Evolutionary conservation across 2,888 invertebrate genomes (phyloP), one percentile per base, ranked within the genome.

Genomic region (Tolmerus cingulatus): DNA sequence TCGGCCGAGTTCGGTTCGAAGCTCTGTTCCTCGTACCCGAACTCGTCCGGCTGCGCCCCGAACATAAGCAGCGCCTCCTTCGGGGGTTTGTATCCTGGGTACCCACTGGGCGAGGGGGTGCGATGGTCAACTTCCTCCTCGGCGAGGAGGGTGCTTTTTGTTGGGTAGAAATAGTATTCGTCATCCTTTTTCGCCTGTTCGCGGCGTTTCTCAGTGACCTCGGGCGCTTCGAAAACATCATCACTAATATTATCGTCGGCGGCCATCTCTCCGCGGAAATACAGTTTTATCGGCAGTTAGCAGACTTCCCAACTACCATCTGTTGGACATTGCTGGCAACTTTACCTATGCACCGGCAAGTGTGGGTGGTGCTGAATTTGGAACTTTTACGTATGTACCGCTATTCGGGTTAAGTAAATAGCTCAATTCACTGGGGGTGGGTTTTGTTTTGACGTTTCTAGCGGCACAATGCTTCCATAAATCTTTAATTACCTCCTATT

Each of bases 181-280:
- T 89, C 90, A 19, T 90, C 90, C n/a, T 90, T 91, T 43, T 91
- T 88, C 82, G 91, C 91, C 85, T 92, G 85, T 46, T 34, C 91
- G 40, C 91, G 90, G 87, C 92, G 91, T 34, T 90, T 90, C 77
- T 91, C 91, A 30, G 92, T 92, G 57, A 93, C 92, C 89, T 94
- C 94, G 40, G 94, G 93, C 74, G 95, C 94, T 91, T 96, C 96
- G 90, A 97, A 97, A 84, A 97, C 97, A 92, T 97, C 97, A 92
- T 97, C 97, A 90, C 96, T 96, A 95, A 97, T 96, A 90, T 95
- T 96, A 92, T 97, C 96, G 90, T 96, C 96, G 74, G 94, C 94
- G 79, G 93, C 93, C 94, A 94, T 94, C 90, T 88, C 88, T 46
- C 7, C 16, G 14, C 84, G 55, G 74, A 84, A 51, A 30, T 3